Conservation (phyloP, 2,888 invertebrate species). For the Torymus tubicola region DNA sequence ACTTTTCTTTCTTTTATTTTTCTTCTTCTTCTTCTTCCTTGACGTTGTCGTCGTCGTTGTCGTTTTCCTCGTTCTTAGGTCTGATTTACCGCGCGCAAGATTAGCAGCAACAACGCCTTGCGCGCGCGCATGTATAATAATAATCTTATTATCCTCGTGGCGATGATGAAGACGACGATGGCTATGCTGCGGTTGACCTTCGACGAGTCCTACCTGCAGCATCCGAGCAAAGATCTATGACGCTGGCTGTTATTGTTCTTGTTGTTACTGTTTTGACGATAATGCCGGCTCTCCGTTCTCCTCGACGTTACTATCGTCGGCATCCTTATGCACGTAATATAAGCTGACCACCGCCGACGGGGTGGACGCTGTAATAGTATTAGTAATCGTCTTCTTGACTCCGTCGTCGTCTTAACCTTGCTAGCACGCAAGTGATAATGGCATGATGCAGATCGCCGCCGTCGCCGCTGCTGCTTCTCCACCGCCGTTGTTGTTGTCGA, state of each 20-base stretch:
- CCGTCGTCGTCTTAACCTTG: too few relatives aligned
- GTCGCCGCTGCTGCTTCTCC: slow-evolving; percentile 22
- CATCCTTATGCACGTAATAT: too few relatives aligned
- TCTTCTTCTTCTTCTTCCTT: neutral
- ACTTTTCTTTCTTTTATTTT: neutral
- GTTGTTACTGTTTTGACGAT: too few relatives aligned
- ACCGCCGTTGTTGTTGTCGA: neutral
- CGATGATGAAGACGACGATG: slow-evolving; percentile 48
- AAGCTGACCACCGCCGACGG: too few relatives aligned
- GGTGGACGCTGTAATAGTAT: too few relatives aligned
- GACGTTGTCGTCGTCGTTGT: neutral
- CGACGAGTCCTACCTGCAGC: too few relatives aligned
- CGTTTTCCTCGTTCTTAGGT: neutral
- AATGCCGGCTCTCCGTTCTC: too few relatives aligned
- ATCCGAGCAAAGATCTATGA: too few relatives aligned
- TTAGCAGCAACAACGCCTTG: neutral
- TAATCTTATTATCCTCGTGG: neutral
- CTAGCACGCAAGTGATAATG: neutral
- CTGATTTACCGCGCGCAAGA: too few relatives aligned
- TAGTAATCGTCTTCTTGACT: too few relatives aligned
- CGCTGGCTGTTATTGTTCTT: too few relatives aligned
- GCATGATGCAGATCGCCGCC: neutral
- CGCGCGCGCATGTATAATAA: neutral
- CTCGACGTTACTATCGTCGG: too few relatives aligned
- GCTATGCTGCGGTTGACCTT: slow-evolving; percentile 21